Evolutionary conservation across 2,113 vertebrate genomes (phyloP).

Genomic region (Corythornis vintsioides): DNA sequence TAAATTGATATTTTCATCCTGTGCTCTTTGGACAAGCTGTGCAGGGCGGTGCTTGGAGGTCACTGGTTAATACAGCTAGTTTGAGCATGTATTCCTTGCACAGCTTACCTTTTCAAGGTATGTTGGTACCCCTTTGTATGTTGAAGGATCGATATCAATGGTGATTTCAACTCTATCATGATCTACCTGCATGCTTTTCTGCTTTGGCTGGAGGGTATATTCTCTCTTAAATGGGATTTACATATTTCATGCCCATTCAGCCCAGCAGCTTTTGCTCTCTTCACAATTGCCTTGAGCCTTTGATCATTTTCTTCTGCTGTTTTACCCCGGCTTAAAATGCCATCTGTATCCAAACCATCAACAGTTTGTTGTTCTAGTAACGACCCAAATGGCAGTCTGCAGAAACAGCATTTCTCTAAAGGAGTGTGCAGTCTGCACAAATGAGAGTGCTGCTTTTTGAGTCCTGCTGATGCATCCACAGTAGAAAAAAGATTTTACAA

Average conservation of each 20-base stretch:
- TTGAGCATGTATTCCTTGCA: background rate
- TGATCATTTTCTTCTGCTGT: constrained; percentile 62
- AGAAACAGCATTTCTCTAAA: constrained; percentile 53
- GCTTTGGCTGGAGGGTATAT: constrained; percentile 26
- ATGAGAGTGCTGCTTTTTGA: constrained; percentile 2
- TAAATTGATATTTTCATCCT: background rate
- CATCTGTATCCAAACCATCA: constrained; percentile 64
- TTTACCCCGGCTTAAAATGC: constrained; percentile 59
- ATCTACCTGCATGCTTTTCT: constrained; percentile 41
- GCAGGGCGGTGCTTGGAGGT: background rate
- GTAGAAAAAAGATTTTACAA: background rate
- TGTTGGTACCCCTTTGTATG: background rate
- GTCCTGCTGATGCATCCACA: background rate
- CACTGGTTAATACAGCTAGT: background rate
- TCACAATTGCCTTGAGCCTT: constrained; percentile 45
- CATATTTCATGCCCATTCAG: constrained; percentile 58
- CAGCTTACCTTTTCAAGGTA: background rate
- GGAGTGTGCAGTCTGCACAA: constrained; percentile 32
- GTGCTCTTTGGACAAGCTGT: background rate
- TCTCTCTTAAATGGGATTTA: constrained; percentile 40
- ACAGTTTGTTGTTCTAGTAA: constrained; percentile 68
- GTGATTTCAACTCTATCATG: background rate
- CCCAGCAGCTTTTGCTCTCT: constrained; percentile 57
- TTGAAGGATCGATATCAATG: background rate
- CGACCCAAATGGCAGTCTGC: constrained; percentile 61